Percentiles rank a stretch among this genome's conserved stretches.
These are phyloP conservation scores for Columbina picui DNA, from an alignment of 2,113 vertebrate species.

Conservation along the genomic window DNA sequence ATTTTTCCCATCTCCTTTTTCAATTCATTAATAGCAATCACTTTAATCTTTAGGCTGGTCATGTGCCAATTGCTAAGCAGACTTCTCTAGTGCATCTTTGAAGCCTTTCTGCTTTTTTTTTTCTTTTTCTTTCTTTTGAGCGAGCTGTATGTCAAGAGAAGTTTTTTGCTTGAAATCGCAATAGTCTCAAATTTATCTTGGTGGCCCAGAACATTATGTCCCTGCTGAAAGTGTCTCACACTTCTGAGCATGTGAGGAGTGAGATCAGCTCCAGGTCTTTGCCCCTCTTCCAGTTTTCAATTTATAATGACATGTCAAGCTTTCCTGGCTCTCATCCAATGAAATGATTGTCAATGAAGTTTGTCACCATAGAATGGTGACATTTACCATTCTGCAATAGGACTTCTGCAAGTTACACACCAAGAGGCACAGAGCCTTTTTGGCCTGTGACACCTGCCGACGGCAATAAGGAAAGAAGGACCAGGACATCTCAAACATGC, in stretches of 20 bases:
- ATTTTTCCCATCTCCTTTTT: background rate
- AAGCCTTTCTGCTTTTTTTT: background rate
- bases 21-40: background rate
- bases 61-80: background rate
- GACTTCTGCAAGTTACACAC: background rate
- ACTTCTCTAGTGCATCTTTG: background rate
- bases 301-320: rapidly evolving
- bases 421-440: background rate
- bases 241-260: background rate
- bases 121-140: too few species aligned
- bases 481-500: background rate
- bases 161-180: background rate
- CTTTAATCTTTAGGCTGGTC: background rate
- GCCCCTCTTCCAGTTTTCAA: rapidly evolving
- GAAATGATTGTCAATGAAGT: background rate
- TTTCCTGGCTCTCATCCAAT: background rate
- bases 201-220: background rate
- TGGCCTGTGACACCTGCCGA: background rate
- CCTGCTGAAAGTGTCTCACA: background rate
- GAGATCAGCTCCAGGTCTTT: background rate
- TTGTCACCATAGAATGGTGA: background rate
- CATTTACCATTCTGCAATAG: background rate
- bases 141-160: background rate
- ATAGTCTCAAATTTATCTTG: background rate
- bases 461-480: background rate